A percentile compares a stretch with the other conserved stretches of the same genome.
Evolutionary conservation across 2,113 vertebrate species (phyloP).

Genomic region (Mus spicilegus): DNA sequence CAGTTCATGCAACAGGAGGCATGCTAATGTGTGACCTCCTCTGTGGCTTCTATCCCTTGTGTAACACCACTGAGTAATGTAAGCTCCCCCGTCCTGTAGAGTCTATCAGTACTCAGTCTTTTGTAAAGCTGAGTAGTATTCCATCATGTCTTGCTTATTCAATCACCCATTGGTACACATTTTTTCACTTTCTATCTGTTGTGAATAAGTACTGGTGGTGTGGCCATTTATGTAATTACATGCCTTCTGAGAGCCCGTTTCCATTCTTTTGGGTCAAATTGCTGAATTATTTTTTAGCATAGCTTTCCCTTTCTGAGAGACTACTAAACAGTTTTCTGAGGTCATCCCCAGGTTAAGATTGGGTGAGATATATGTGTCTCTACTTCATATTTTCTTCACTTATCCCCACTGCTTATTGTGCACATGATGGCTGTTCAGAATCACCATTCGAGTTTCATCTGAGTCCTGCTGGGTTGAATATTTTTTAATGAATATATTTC

Average conservation of each 20-base stretch:
- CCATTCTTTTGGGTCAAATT: not conserved
- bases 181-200: not conserved
- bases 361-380: not conserved
- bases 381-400: not conserved
- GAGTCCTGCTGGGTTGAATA: not conserved
- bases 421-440: not conserved
- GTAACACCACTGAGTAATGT: not conserved
- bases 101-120: not conserved
- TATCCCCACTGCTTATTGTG: not conserved
- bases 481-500: slow-evolving; percentile 22
- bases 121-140: not conserved
- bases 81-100: not conserved
- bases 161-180: not conserved
- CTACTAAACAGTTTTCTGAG: not conserved
- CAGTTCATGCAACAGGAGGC: not conserved
- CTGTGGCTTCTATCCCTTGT: not conserved
- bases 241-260: not conserved
- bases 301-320: not conserved
- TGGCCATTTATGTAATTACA: not conserved
- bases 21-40: not conserved
- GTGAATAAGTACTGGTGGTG: not conserved
- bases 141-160: not conserved
- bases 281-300: not conserved
- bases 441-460: not conserved
- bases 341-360: not conserved